Evolutionary conservation across 2,797 vertebrate genomes (phyloP).

Genomic region (Thunnus albacares): DNA sequence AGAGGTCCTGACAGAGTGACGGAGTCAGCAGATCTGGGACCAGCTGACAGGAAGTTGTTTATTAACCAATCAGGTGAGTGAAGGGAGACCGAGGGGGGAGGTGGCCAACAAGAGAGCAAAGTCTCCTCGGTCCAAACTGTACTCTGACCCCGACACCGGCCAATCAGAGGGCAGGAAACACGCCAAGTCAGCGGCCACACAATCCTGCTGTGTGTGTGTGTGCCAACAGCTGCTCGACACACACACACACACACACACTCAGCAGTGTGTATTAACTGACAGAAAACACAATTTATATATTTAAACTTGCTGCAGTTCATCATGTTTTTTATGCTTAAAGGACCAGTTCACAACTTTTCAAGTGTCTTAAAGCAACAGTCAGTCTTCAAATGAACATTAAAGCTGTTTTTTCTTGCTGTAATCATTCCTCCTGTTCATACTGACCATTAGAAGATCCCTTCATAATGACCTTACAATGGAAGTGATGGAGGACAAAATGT

Average conservation of each 20-base stretch:
- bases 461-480: too few relatives aligned
- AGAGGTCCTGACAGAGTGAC: conserved; percentile 68
- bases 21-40: conserved; percentile 59
- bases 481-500: too few relatives aligned
- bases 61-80: conserved; percentile 54
- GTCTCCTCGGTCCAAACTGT: conserved; percentile 44
- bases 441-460: too few relatives aligned
- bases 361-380: too few relatives aligned
- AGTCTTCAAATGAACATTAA: too few relatives aligned
- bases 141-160: conserved; percentile 47
- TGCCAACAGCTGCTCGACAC: conserved; percentile 41
- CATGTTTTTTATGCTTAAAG: too few relatives aligned
- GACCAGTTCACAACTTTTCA: too few relatives aligned
- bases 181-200: conserved; percentile 65
- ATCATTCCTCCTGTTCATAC: too few relatives aligned
- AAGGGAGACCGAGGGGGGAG: conserved; percentile 15
- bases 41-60: conserved; percentile 66
- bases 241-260: conserved; percentile 28
- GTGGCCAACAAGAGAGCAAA: conserved; percentile 44
- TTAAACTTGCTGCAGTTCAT: too few relatives aligned
- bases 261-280: too few relatives aligned
- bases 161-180: conserved; percentile 62
- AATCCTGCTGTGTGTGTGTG: conserved; percentile 18
- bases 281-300: too few relatives aligned
- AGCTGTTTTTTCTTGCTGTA: too few relatives aligned